Evolutionary conservation across 1,140 invertebrate species (phyloP), one percentile per base, ranked within the genome.

Genomic region (Calephelis virginiensis): DNA sequence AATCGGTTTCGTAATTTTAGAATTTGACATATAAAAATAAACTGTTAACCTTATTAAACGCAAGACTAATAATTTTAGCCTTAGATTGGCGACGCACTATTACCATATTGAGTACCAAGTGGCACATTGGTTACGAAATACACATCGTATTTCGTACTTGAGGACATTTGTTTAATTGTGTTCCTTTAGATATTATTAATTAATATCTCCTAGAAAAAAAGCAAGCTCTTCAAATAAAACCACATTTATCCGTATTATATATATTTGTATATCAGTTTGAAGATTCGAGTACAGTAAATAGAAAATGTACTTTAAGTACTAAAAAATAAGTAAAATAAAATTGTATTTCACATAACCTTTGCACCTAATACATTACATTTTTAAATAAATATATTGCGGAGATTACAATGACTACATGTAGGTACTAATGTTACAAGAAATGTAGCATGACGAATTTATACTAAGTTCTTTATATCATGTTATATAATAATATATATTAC

Each of bases 261-360:
- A 53, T 71, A 75, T 63, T 71, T 76, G 75, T 78, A 77, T 81
- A 75, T 72, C 71, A 71, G 76, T 75, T 69, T 75, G 70, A 71
- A 79, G 72, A 82, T 74, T 76, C 77, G 82, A 82, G 75, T 81
- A 82, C 78, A 71, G 47, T 75, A 74, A 78, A 77, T 78, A 77
- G 70, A 77, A 69, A 76, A 77, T 74, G 72, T 76, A 76, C 70
- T 78, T 74, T 70, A 78, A 76, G 73, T 83, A 80, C 74, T 72
- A 72, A 28, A 53, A 78, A 79, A 69, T 68, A 74, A 74, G 61
- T 69, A 76, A 71, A 80, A 80, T 73, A 73, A 67, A 70, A 67
- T 69, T 75, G 59, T 67, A 64, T 68, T 68, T 64, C 48, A 64
- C 37, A 50, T 40, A 49, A 64, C 17, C 14, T 40, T 72, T 73